Evolutionary conservation across 2,113 vertebrate species (phyloP), one percentile per base, ranked within the genome.

Genomic region (Galeopterus variegatus): DNA sequence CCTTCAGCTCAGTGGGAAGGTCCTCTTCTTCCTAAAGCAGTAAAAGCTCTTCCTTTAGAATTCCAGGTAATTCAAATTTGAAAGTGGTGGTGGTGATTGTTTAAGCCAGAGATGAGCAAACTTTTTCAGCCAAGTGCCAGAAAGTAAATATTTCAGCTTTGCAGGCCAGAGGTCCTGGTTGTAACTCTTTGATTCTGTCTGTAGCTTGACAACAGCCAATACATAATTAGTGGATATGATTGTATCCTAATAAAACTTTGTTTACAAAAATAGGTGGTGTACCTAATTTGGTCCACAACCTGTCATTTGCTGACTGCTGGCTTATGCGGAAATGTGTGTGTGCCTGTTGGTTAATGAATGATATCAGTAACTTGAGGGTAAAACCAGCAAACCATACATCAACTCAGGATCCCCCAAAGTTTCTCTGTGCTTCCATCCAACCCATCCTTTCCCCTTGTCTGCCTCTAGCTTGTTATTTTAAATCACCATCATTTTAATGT

Each of bases 391-490:
- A 10, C 24, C 36, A 9, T 50, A 18, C 28, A 1, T 33, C 56
- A 19, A 33, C 28, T 10, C 28, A 0, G 1, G 5, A 28, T 21
- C 21, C 50, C 50, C 52, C 15, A 6, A 0, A 13, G 31, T 50
- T 33, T 81, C 3, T 0, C 50, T 41, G 41, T 0, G 0, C 26
- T n/a, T 52, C 11, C 36, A 2, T 26, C 13, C 19, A 3, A 28
- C 7, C 23, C 3, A 1, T 5, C 33, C 8, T 58, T 26, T 28
- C 8, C 33, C 8, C 8, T 1, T 0, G 0, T 45, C 82, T 48
- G 14, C 60, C 31, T 77, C 19, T 21, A 19, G 15, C n/a, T 18
- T 31, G 36, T 6, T 26, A 2, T 23, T 92, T 56, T 6, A 96
- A 96, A 92, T 86, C 50, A 8, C 33, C n/a, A 41, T 75, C 33